Conservation (phyloP, 2,113 vertebrate genomes). For the Halcyon malimbica region DNA sequence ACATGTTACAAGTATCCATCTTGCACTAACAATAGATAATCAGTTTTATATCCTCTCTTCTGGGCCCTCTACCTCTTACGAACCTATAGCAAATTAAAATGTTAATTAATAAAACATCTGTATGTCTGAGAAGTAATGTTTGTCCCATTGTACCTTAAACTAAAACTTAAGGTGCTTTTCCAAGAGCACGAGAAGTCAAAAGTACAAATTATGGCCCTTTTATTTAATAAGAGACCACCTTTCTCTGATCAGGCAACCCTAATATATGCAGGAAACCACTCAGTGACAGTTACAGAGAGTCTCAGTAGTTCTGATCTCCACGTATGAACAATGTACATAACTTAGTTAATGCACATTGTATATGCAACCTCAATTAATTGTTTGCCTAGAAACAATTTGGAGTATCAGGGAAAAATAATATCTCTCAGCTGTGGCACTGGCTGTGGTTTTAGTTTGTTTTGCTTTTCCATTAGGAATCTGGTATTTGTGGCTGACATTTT, state of each 20-base stretch:
- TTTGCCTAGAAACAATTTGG: constrained; percentile 24
- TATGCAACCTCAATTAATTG: constrained; percentile 28
- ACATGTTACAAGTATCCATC: background rate
- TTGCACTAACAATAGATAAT: background rate
- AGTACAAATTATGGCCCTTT: background rate
- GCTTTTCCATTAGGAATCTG: constrained; percentile 70
- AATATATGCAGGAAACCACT: background rate
- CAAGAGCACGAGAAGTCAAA: background rate
- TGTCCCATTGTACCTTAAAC: background rate
- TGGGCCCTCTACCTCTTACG: background rate
- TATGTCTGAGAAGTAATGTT: background rate
- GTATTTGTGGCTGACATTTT: constrained; percentile 71
- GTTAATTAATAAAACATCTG: background rate
- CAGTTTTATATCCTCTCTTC: background rate
- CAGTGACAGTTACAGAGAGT: background rate
- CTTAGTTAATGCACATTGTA: background rate
- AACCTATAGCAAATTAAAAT: background rate
- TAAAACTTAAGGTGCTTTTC: background rate
- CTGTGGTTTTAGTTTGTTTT: constrained; percentile 69
- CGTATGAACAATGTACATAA: background rate
- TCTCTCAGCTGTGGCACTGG: constrained; percentile 55
- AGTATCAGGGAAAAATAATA: constrained; percentile 59
- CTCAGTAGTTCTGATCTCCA: background rate
- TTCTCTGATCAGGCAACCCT: background rate
- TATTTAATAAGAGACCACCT: background rate